These are phyloP conservation scores for Cerastis rubricosa DNA, from an alignment of 2,888 invertebrate genomes.

Conservation along the genomic window DNA sequence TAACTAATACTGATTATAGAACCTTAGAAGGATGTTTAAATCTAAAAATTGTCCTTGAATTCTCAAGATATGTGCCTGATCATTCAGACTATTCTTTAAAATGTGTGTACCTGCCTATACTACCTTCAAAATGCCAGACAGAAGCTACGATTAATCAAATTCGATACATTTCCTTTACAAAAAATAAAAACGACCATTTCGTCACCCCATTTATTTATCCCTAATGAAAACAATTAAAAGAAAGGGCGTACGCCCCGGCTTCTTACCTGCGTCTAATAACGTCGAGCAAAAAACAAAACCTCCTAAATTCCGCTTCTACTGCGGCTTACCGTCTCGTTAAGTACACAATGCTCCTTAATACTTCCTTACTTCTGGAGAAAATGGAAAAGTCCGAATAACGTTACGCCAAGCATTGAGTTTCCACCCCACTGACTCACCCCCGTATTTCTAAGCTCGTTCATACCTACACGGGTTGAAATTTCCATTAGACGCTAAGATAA, in stretches of 20 bases:
- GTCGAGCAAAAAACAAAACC: conserved; percentile 22
- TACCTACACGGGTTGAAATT: conserved; percentile 54
- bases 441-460: conserved; percentile 56
- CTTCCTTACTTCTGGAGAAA: conserved; percentile 49
- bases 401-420: conserved; percentile 49
- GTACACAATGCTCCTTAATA: conserved; percentile 48
- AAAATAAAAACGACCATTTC: conserved; percentile 6
- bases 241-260: background rate
- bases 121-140: background rate
- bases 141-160: background rate
- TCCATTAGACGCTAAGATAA: conserved; percentile 63
- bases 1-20: background rate
- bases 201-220: conserved; percentile 24
- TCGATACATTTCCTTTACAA: background rate
- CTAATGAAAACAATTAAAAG: conserved; percentile 35
- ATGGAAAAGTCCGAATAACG: conserved; percentile 54
- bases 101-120: background rate
- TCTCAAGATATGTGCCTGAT: background rate
- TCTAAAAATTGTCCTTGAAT: background rate
- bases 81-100: background rate
- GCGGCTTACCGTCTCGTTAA: conserved; percentile 35
- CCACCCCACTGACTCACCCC: conserved; percentile 46
- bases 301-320: conserved; percentile 19
- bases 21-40: background rate
- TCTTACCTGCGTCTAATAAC: conserved; percentile 28